Evolutionary conservation across 2,888 invertebrate species (phyloP).

Genomic region (Erannis defoliaria): DNA sequence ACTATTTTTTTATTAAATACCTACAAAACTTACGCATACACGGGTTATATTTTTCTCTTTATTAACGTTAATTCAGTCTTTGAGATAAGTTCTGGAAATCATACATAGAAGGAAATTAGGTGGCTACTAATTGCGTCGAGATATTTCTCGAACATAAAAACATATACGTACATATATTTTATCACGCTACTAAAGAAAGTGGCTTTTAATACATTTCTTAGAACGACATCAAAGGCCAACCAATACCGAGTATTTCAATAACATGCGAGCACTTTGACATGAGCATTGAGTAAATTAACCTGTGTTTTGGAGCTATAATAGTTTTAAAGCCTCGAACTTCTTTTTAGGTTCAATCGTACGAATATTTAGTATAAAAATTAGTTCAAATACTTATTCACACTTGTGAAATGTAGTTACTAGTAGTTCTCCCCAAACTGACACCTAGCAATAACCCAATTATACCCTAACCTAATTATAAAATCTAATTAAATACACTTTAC

Average conservation of each 20-base stretch:
- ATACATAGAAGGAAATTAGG: neutral
- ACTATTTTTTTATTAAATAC: too few species aligned
- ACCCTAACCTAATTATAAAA: too few species aligned
- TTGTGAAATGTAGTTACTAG: too few species aligned
- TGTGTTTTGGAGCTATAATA: conserved; percentile 9
- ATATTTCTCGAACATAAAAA: neutral
- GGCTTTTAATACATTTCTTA: conserved; percentile 22
- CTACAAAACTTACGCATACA: too few species aligned
- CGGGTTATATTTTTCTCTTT: too few species aligned
- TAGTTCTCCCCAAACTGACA: too few species aligned
- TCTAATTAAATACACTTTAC: too few species aligned
- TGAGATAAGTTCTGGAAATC: neutral
- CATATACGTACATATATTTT: neutral
- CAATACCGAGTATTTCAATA: conserved; percentile 23
- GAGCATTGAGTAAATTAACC: conserved; percentile 17
- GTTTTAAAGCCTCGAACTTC: neutral
- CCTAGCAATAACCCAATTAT: too few species aligned
- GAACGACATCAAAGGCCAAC: conserved; percentile 18
- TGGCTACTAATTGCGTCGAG: neutral
- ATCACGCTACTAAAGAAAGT: neutral
- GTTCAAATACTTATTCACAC: too few species aligned
- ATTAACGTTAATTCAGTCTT: too few species aligned
- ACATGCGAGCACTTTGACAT: conserved; percentile 19
- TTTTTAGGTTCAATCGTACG: neutral
- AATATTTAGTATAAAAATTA: neutral